Evolutionary conservation across 1,140 invertebrate genomes (phyloP).

Genomic region (Vollenhovia emeryi): DNA sequence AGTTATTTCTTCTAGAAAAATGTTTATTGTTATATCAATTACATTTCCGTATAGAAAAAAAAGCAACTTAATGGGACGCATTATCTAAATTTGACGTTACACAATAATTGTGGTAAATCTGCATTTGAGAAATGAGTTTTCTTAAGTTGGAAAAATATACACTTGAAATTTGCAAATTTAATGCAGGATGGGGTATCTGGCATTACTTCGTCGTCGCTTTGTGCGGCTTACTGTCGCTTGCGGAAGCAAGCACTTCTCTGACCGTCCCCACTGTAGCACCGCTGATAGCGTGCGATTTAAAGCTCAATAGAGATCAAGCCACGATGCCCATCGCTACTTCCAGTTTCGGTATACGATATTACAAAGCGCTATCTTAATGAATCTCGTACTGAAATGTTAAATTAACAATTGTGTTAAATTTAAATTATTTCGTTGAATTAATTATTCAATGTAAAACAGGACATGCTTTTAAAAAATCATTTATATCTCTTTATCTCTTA

Average conservation of each 20-base stretch:
- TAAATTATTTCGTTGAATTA: not conserved
- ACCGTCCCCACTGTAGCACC: constrained; percentile 66
- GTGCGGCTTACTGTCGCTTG: constrained; percentile 71
- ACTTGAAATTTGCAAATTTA: not conserved
- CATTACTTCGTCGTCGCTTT: constrained; percentile 71
- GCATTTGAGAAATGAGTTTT: not conserved
- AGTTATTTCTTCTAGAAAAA: not conserved
- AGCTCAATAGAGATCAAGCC: constrained; percentile 56
- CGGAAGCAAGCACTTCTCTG: constrained; percentile 70
- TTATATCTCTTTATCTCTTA: not conserved
- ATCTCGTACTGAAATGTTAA: not conserved
- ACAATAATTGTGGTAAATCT: not conserved
- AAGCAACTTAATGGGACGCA: not conserved
- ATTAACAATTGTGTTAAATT: not conserved
- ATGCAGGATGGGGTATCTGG: constrained; percentile 74
- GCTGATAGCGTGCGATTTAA: constrained; percentile 73
- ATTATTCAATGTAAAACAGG: not conserved
- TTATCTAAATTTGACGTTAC: not conserved
- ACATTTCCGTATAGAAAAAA: not conserved
- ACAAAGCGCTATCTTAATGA: not conserved
- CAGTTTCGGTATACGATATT: constrained; percentile 66
- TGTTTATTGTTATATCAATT: not conserved
- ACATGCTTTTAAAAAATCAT: constrained; percentile 17
- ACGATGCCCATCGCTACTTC: constrained; percentile 61
- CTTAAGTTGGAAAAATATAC: not conserved